phyloP scores from a whole-genome alignment of 1,140 invertebrate genomes.

The Lordiphosa collinella region DNA sequence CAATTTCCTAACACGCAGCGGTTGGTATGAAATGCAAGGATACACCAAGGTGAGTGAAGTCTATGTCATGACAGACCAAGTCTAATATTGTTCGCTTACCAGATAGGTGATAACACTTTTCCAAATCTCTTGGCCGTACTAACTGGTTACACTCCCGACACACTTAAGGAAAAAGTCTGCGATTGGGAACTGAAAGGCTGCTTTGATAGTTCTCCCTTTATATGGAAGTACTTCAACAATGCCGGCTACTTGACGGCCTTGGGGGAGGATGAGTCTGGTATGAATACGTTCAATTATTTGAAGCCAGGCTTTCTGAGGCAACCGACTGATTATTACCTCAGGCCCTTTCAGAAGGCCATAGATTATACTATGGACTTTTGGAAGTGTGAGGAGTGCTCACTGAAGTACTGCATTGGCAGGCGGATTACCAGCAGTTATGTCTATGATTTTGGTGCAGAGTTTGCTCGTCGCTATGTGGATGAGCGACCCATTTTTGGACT shows the following conservation, averaged over 20 bases:
- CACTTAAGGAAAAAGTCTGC: constrained; percentile 80
- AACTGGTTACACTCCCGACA: constrained; percentile 82
- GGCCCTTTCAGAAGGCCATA: constrained; percentile 85
- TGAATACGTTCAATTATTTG: constrained; percentile 90
- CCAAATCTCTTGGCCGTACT: constrained; percentile 90
- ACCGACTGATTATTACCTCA: constrained; percentile 90
- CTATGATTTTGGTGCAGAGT: constrained; percentile 82
- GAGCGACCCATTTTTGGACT: constrained; percentile 84
- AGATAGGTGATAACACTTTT: constrained; percentile 89
- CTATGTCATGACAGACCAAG: too few relatives aligned
- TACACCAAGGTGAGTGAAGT: constrained; percentile 53
- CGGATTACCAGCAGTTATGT: constrained; percentile 81
- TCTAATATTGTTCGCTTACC: constrained; percentile 4
- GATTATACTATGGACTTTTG: constrained; percentile 55
- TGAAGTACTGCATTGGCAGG: constrained; percentile 81
- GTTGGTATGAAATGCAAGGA: constrained; percentile 59
- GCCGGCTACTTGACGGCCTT: constrained; percentile 88
- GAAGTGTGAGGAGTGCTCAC: constrained; percentile 26
- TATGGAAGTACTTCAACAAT: constrained; percentile 88
- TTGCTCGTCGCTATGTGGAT: constrained; percentile 75
- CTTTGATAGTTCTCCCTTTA: constrained; percentile 85
- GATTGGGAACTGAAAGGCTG: constrained; percentile 79
- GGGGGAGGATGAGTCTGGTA: constrained; percentile 86
- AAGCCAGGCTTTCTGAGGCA: constrained; percentile 88
- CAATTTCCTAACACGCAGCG: constrained; percentile 26